phyloP scores from a whole-genome alignment of 2,113 vertebrate species.

The Leucopsar rothschildi region DNA sequence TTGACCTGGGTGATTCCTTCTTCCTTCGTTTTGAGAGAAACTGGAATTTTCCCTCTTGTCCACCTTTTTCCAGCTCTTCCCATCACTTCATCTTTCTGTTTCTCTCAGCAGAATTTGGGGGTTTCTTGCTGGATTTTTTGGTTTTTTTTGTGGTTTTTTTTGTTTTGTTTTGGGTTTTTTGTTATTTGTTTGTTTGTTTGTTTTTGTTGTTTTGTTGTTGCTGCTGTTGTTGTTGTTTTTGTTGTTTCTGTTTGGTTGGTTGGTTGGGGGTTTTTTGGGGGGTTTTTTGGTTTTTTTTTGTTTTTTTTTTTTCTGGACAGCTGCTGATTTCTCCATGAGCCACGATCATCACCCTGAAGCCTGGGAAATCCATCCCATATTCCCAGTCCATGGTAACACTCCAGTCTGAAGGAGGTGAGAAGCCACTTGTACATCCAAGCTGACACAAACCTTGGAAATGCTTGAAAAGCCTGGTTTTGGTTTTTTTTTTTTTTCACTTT shows the following conservation, averaged over 20 bases:
- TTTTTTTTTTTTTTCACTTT: neutral
- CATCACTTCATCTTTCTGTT: neutral
- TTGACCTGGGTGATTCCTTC: neutral
- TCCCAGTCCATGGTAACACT: too few relatives aligned
- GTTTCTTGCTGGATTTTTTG: neutral
- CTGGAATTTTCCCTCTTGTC: neutral
- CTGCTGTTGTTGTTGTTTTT: too few relatives aligned
- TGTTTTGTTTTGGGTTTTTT: too few relatives aligned
- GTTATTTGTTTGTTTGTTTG: too few relatives aligned
- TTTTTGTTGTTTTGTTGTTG: too few relatives aligned
- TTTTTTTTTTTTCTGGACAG: neutral
- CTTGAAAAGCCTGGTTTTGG: neutral
- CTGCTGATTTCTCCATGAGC: neutral
- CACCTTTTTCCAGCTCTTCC: neutral
- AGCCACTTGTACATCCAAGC: neutral
- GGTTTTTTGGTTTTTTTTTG: neutral
- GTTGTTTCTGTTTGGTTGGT: too few relatives aligned
- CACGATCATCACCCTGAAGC: neutral
- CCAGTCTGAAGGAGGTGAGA: neutral
- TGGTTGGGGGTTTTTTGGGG: too few relatives aligned
- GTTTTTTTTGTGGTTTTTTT: neutral
- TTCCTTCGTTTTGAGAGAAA: neutral
- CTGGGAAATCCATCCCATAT: neutral
- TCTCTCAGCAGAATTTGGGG: neutral
- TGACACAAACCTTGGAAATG: neutral